Percentiles rank a stretch among this genome's conserved stretches.
Conservation (phyloP, 2,888 invertebrate genomes). For the Terebella lapidaria region DNA sequence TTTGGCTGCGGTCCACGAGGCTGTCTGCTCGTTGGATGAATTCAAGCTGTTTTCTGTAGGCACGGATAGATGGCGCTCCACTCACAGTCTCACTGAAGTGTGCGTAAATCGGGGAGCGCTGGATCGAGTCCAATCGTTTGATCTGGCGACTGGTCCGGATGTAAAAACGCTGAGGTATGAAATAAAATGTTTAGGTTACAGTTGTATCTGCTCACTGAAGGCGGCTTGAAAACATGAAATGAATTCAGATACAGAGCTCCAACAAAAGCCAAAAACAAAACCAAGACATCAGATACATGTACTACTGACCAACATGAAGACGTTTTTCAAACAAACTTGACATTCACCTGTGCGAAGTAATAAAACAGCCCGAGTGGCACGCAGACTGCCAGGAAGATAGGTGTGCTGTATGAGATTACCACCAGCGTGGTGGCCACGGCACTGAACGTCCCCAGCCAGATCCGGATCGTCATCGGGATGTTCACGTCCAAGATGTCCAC, state of each 20-base stretch:
- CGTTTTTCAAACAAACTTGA: too few relatives aligned
- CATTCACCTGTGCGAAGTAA: constrained; percentile 41
- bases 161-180: constrained; percentile 24
- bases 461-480: constrained; percentile 26
- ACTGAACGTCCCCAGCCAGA: constrained; percentile 30
- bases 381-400: constrained; percentile 33
- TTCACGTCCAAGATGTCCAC: constrained; percentile 35
- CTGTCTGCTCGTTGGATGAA: constrained; percentile 31
- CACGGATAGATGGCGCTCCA: constrained; percentile 18
- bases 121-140: constrained; percentile 19
- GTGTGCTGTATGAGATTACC: constrained; percentile 39
- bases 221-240: not conserved
- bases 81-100: constrained; percentile 23
- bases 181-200: too few relatives aligned
- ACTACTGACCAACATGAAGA: too few relatives aligned
- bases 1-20: constrained; percentile 44
- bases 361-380: constrained; percentile 42
- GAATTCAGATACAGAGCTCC: not conserved
- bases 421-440: constrained; percentile 32
- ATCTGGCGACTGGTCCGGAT: constrained; percentile 18
- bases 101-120: constrained; percentile 21
- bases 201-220: too few relatives aligned
- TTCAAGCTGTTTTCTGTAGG: constrained; percentile 24
- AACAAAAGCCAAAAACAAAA: not conserved
- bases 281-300: too few relatives aligned